Evolutionary conservation across 2,113 vertebrate genomes (phyloP).

Genomic region (Indicator maculatus): DNA sequence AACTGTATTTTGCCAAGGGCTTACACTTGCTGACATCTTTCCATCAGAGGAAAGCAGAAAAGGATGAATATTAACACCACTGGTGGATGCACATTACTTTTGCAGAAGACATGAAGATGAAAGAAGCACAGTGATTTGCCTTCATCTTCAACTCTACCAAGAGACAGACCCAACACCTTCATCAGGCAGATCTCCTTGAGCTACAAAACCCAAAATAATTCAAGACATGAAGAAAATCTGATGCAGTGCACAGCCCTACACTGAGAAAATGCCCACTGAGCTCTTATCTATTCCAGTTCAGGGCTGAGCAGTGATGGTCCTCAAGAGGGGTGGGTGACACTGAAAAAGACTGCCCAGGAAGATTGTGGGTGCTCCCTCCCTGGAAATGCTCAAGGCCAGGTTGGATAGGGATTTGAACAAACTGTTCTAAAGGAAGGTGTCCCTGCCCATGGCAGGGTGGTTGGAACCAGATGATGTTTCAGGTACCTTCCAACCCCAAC

Average conservation of each 20-base stretch:
- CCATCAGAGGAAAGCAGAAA: slow-evolving; percentile 4
- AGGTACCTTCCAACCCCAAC: too few species aligned
- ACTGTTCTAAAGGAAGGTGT: too few species aligned
- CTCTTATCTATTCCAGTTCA: rapidly evolving
- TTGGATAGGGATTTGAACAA: too few species aligned
- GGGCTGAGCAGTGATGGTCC: neutral
- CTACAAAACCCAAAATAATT: neutral
- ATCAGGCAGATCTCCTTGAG: neutral
- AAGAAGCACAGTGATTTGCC: neutral
- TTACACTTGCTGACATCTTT: neutral
- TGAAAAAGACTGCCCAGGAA: too few species aligned
- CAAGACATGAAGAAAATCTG: neutral
- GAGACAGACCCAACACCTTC: neutral
- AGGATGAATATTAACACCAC: slow-evolving; percentile 22
- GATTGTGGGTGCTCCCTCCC: too few species aligned
- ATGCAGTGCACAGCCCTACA: rapidly evolving
- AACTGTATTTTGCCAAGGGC: neutral
- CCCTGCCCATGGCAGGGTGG: too few species aligned
- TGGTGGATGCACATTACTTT: neutral
- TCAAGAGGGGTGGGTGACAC: neutral
- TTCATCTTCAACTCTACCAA: neutral
- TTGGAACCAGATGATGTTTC: too few species aligned
- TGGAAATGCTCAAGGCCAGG: too few species aligned
- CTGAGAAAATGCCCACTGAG: neutral
- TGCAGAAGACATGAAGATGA: slow-evolving; percentile 28